Base-by-base conservation (phyloP, 2,888 invertebrate genomes). In the Diogma glabrata region DNA sequence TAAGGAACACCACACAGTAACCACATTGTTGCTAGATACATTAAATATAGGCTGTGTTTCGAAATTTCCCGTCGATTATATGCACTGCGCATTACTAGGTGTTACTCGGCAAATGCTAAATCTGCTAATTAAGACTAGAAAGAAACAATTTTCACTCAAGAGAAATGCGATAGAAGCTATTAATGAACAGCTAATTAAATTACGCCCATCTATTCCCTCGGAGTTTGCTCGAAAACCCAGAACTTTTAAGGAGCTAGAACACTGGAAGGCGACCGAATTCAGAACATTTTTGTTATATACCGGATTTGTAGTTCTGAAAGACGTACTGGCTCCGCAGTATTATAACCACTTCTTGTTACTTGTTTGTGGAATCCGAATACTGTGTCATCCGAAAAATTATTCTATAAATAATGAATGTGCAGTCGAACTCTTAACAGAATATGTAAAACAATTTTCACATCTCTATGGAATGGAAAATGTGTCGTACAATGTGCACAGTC, bases 321-420 rank as follows among this genome's bases (percentile, higher is more conserved):
- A 36, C 17, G 3, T 36, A 17, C 16, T 36, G 6, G 36, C 36
- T 14, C 36, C 36, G 14, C 12, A 33, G 14, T 33, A 33, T 33
- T 59, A 58, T 54, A 38, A 47, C 3, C 56, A 59, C 54, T 58
- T 59, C 51, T 43, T 58, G 47, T 43, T 50, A 14, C 38, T 59
- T 10, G 53, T 52, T 51, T 28, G 49, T 30, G 56, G 40, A 19
- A 55, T 57, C 20, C 19, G 52, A 17, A 53, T 55, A 26, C 40
- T 57, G 3, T 22, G 48, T 14, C 26, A 14, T 16, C 19, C 26
- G n/a, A n/a, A 26, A 30, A 30, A 52, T 26, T 48, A 43, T 43
- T 20, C 43, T 22, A 23, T 20, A 12, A 52, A 52, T 28, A 52
- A 50, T 30, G 10, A 10, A 17, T 47, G 46, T 24, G 50, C 50